Evolutionary conservation across 2,888 invertebrate species (phyloP).

Genomic region (Encarsia formosa): DNA sequence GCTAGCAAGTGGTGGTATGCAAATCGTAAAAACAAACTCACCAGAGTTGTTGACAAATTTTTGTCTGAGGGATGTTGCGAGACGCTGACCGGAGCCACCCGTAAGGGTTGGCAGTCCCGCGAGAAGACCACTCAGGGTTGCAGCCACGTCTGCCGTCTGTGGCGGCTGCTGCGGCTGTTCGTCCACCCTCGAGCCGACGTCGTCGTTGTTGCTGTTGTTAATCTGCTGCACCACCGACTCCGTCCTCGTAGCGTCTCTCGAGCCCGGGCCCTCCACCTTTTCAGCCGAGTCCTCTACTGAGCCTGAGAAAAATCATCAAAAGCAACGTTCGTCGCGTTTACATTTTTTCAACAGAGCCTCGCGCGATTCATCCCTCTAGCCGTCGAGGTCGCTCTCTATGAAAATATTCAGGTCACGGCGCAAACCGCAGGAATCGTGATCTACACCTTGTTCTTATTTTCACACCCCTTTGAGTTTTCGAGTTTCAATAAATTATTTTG

Average conservation of each 20-base stretch:
- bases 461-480: no score
- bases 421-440: no score
- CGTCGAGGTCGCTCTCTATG: no score
- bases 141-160: constrained; percentile 41
- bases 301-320: constrained; percentile 33
- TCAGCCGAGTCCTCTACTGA: constrained; percentile 47
- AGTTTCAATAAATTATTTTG: no score
- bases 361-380: no score
- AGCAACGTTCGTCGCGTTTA: no score
- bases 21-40: constrained; percentile 36
- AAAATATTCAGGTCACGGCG: no score
- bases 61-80: constrained; percentile 48
- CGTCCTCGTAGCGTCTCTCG: constrained; percentile 46
- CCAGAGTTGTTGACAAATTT: constrained; percentile 48
- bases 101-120: constrained; percentile 49
- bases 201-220: no score
- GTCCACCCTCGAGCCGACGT: constrained; percentile 46
- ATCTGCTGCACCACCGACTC: constrained; percentile 50
- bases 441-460: no score
- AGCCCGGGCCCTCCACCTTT: constrained; percentile 52
- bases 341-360: no score
- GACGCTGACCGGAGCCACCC: constrained; percentile 50
- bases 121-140: constrained; percentile 47
- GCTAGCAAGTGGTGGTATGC: no score
- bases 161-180: no score